These are phyloP conservation scores for Muscidifurax raptorellus DNA, from an alignment of 1,140 invertebrate genomes.

Conservation along the genomic window DNA sequence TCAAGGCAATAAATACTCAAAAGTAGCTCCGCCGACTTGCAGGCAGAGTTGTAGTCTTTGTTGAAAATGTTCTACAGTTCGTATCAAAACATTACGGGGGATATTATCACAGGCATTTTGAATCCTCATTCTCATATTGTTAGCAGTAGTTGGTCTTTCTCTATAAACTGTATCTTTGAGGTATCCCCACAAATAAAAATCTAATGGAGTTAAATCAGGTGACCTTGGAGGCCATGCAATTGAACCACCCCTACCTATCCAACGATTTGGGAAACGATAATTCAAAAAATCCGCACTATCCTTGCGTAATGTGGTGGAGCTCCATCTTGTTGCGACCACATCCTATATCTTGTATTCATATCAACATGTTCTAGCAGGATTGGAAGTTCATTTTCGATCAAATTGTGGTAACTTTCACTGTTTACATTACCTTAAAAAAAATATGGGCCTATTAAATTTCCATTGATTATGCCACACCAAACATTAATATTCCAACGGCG, in stretches of 20 bases:
- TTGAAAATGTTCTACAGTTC: slow-evolving; percentile 1
- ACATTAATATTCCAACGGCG: slow-evolving; percentile 55
- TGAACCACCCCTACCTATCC: slow-evolving; percentile 32
- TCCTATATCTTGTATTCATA: slow-evolving; percentile 44
- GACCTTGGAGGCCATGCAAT: slow-evolving; percentile 56
- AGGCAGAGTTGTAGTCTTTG: neutral
- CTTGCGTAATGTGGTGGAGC: neutral
- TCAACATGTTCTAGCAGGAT: slow-evolving; percentile 53
- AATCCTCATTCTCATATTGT: neutral
- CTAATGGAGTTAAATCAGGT: slow-evolving; percentile 56
- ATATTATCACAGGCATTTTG: neutral
- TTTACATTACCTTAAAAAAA: slow-evolving; percentile 50
- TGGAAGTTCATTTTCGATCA: slow-evolving; percentile 53
- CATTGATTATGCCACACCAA: slow-evolving; percentile 54
- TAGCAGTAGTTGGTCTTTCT: neutral
- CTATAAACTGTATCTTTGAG: slow-evolving; percentile 48
- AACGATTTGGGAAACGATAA: neutral
- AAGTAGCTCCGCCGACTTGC: neutral
- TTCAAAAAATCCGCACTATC: neutral
- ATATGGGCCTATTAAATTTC: slow-evolving; percentile 54
- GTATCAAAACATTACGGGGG: neutral
- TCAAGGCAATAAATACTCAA: too few species aligned
- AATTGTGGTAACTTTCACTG: slow-evolving; percentile 40
- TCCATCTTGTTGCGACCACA: slow-evolving; percentile 61
- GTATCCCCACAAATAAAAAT: slow-evolving; percentile 59